Conservation (phyloP, 2,888 invertebrate species). For the Blomia tropicalis region DNA sequence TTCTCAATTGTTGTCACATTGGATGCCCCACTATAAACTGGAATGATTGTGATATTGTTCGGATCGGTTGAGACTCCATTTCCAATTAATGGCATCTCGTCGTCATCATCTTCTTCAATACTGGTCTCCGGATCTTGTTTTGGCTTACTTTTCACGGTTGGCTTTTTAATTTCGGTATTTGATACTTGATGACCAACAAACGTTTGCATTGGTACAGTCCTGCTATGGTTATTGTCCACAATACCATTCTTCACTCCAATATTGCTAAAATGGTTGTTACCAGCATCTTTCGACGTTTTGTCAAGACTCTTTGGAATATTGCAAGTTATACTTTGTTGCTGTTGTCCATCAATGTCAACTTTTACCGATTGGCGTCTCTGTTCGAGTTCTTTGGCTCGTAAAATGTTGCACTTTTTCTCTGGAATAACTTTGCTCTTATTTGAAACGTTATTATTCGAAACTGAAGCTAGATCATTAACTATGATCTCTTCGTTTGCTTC, state of each 20-base stretch:
- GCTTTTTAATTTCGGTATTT: background rate
- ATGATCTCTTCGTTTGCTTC: background rate
- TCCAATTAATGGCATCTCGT: constrained; percentile 16
- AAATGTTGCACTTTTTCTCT: constrained; percentile 27
- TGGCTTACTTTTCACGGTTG: background rate
- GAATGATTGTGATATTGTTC: constrained; percentile 21
- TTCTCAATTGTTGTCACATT: background rate
- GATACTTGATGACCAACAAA: background rate
- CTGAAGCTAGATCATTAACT: background rate
- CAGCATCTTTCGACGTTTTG: background rate
- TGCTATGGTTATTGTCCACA: background rate
- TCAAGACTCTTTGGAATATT: constrained; percentile 8
- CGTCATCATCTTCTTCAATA: constrained; percentile 17
- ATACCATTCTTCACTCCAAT: too few species aligned
- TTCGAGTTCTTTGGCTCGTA: constrained; percentile 28
- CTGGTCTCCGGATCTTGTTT: background rate
- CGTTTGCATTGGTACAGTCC: background rate
- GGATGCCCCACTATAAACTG: constrained; percentile 13
- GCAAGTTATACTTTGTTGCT: constrained; percentile 6
- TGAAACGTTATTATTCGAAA: background rate
- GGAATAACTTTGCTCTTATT: constrained; percentile 14
- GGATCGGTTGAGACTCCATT: background rate
- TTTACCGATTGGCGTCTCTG: background rate
- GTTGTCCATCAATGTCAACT: background rate
- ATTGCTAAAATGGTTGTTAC: background rate